Conservation (phyloP, 2,888 invertebrate genomes). For the Hypena proboscidalis region DNA sequence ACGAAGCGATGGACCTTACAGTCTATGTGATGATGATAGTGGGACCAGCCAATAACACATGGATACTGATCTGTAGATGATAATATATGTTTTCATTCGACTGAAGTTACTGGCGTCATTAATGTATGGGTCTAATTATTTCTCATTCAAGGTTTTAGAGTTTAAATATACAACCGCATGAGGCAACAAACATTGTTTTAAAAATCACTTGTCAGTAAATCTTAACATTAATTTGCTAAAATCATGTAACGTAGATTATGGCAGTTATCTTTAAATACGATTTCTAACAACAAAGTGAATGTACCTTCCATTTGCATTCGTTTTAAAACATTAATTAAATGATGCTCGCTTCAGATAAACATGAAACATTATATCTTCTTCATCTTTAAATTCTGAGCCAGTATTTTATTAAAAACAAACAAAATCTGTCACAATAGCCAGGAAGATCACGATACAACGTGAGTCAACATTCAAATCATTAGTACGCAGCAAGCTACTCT, state of each 20-base stretch:
- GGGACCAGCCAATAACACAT: too few relatives aligned
- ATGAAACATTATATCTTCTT: slow-evolving; percentile 14
- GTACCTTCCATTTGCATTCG: background rate
- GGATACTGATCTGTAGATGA: too few relatives aligned
- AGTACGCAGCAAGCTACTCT: slow-evolving; percentile 6
- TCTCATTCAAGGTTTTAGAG: too few relatives aligned
- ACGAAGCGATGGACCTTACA: too few relatives aligned
- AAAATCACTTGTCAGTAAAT: too few relatives aligned
- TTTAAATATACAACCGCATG: too few relatives aligned
- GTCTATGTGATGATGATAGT: too few relatives aligned
- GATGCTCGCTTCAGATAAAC: slow-evolving; percentile 11
- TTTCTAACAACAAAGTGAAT: slow-evolving; percentile 1
- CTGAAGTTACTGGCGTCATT: too few relatives aligned
- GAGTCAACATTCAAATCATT: slow-evolving; percentile 25
- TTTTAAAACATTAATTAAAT: slow-evolving; percentile 9
- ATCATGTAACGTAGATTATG: background rate
- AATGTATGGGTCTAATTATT: too few relatives aligned
- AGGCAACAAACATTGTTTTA: too few relatives aligned
- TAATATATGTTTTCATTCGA: too few relatives aligned
- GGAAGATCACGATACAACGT: slow-evolving; percentile 26
- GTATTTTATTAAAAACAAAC: slow-evolving; percentile 17
- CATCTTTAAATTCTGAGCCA: slow-evolving; percentile 24
- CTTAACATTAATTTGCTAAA: too few relatives aligned
- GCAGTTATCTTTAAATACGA: background rate
- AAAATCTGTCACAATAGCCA: slow-evolving; percentile 28